A percentile compares a stretch with the other conserved stretches of the same genome.
phyloP scores from a whole-genome alignment of 2,888 invertebrate genomes.

The Hemithea aestivaria region DNA sequence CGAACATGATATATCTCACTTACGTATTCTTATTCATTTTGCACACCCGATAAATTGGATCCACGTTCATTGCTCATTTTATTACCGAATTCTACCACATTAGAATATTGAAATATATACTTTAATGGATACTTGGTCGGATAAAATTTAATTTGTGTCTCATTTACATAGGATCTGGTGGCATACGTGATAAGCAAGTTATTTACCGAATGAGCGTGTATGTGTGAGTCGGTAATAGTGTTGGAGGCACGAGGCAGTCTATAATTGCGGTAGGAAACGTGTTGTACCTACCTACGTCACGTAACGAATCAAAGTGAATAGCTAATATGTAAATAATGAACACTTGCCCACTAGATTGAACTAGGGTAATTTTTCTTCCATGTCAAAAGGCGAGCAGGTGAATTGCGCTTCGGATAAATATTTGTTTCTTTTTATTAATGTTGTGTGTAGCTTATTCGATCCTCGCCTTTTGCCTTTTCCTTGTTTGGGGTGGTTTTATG shows the following conservation, averaged over 20 bases:
- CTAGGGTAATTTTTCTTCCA: conserved; percentile 16
- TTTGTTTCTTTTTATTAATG: conserved; percentile 26
- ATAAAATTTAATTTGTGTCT: conserved; percentile 23
- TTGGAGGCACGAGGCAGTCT: too few relatives aligned
- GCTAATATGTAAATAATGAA: conserved; percentile 26
- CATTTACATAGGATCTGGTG: conserved; percentile 15
- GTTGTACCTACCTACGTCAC: conserved; percentile 3
- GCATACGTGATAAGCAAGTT: conserved; percentile 1
- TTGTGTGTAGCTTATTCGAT: conserved; percentile 23
- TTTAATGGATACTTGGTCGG: conserved; percentile 25
- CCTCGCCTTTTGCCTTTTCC: conserved; percentile 28
- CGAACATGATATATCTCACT: conserved; percentile 68
- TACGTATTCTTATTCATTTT: conserved; percentile 64
- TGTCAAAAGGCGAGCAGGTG: conserved; percentile 18
- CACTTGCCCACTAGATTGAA: conserved; percentile 15
- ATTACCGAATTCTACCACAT: conserved; percentile 38
- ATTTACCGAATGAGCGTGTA: too few relatives aligned
- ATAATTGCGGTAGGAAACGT: conserved; percentile 8
- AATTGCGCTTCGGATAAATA: conserved; percentile 20
- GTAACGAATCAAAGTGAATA: conserved; percentile 13
- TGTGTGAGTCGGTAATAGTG: too few relatives aligned
- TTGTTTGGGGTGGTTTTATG: conserved; percentile 29
- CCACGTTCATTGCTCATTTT: conserved; percentile 51
- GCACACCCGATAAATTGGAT: conserved; percentile 58
- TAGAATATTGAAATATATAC: conserved; percentile 30